Conservation (phyloP, 2,888 invertebrate genomes). For the Lypha dubia region DNA sequence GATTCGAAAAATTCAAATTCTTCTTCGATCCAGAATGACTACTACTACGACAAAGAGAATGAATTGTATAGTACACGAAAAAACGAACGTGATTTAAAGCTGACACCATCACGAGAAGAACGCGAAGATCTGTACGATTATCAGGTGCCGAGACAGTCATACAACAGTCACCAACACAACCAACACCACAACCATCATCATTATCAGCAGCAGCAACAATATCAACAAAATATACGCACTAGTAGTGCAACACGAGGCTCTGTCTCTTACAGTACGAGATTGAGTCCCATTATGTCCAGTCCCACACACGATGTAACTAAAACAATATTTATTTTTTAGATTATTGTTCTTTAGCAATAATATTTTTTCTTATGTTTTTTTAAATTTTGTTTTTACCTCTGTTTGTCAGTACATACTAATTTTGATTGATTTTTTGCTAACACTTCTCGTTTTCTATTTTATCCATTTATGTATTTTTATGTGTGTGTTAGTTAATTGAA, state of each 20-base stretch:
- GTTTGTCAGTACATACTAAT: constrained; percentile 46
- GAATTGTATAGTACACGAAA: constrained; percentile 80
- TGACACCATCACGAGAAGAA: constrained; percentile 81
- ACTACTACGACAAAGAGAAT: constrained; percentile 83
- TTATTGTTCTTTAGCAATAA: constrained; percentile 56
- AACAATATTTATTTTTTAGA: constrained; percentile 58
- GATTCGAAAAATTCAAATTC: constrained; percentile 79
- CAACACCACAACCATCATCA: constrained; percentile 71
- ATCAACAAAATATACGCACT: constrained; percentile 73
- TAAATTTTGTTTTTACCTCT: constrained; percentile 16
- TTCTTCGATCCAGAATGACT: constrained; percentile 80
- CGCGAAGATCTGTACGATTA: constrained; percentile 76
- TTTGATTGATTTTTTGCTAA: constrained; percentile 29
- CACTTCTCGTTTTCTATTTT: constrained; percentile 7
- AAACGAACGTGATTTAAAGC: constrained; percentile 78
- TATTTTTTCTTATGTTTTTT: constrained; percentile 26
- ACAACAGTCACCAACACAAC: constrained; percentile 64
- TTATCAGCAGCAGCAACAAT: constrained; percentile 72
- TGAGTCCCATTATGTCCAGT: constrained; percentile 81
- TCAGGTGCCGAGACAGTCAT: constrained; percentile 60
- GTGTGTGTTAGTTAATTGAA: constrained; percentile 37
- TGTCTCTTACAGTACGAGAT: constrained; percentile 72
- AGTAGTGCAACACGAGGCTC: constrained; percentile 73
- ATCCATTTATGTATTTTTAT: constrained; percentile 9
- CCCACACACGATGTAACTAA: constrained; percentile 83